Evolutionary conservation across 2,113 vertebrate genomes (phyloP).

Genomic region (Gallinago media): DNA sequence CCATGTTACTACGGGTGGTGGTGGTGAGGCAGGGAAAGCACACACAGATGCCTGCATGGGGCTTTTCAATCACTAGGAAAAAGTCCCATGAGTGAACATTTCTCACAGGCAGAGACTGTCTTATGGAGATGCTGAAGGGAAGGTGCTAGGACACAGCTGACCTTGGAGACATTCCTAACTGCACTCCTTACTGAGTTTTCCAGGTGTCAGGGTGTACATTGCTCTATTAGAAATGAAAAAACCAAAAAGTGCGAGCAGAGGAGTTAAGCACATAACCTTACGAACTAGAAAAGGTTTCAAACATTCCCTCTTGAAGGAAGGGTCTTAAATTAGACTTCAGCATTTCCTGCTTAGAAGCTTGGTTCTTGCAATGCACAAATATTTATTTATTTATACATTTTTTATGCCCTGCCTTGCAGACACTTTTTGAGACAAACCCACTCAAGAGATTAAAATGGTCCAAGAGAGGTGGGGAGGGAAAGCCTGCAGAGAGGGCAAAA

Average conservation of each 20-base stretch:
- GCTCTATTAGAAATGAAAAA: background rate
- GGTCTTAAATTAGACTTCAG: slow-evolving; percentile 29
- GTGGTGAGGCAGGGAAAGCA: background rate
- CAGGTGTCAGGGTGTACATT: background rate
- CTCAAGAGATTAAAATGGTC: slow-evolving; percentile 16
- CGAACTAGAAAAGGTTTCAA: background rate
- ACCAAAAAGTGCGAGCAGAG: background rate
- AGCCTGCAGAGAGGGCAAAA: background rate
- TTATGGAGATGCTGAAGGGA: background rate
- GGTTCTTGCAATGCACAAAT: background rate
- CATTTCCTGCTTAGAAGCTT: background rate
- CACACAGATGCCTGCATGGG: background rate
- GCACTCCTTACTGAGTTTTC: background rate
- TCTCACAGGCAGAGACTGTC: background rate
- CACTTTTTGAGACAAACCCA: slow-evolving; percentile 25
- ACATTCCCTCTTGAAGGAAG: background rate
- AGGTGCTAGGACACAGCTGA: background rate
- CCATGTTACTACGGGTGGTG: too few relatives aligned
- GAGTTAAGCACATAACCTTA: background rate
- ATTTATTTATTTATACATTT: background rate
- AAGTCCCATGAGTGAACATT: background rate
- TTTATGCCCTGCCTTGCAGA: background rate
- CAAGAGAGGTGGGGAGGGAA: background rate
- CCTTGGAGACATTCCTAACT: background rate
- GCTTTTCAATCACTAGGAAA: background rate